Conservation (phyloP, 2,888 invertebrate genomes). For the Volucella inflata region DNA sequence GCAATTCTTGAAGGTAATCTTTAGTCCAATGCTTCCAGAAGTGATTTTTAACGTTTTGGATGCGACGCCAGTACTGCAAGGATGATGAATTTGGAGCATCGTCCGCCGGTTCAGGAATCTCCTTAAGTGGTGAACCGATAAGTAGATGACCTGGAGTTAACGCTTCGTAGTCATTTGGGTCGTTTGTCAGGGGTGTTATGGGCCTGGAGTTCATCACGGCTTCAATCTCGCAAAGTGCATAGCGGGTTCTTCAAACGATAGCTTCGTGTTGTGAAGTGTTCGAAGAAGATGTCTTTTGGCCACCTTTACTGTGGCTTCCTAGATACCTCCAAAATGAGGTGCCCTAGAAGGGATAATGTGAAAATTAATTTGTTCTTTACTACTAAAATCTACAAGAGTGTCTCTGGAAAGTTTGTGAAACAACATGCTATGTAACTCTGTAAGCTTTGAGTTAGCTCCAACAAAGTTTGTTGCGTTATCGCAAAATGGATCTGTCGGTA, state of each 20-base stretch:
- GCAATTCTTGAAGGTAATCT: slow-evolving; percentile 32
- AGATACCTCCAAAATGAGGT: slow-evolving; percentile 70
- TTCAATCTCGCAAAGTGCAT: slow-evolving; percentile 67
- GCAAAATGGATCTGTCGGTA: slow-evolving; percentile 34
- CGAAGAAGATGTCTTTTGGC: too few species aligned
- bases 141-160: slow-evolving; percentile 8
- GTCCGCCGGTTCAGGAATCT: background rate
- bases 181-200: too few species aligned
- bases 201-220: too few species aligned
- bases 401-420: slow-evolving; percentile 29
- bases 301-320: slow-evolving; percentile 46
- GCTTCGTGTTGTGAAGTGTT: slow-evolving; percentile 41
- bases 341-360: slow-evolving; percentile 63
- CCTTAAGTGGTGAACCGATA: slow-evolving; percentile 2
- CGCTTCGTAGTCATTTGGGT: too few species aligned
- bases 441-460: slow-evolving; percentile 32
- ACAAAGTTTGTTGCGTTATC: slow-evolving; percentile 60
- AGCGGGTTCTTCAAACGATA: slow-evolving; percentile 65
- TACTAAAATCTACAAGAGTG: slow-evolving; percentile 39
- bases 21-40: slow-evolving; percentile 62
- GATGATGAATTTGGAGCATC: background rate
- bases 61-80: slow-evolving; percentile 3
- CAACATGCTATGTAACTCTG: slow-evolving; percentile 24
- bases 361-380: slow-evolving; percentile 33
- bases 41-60: slow-evolving; percentile 47